Conservation (phyloP, 2,113 vertebrate genomes). For the Pteronura brasiliensis region DNA sequence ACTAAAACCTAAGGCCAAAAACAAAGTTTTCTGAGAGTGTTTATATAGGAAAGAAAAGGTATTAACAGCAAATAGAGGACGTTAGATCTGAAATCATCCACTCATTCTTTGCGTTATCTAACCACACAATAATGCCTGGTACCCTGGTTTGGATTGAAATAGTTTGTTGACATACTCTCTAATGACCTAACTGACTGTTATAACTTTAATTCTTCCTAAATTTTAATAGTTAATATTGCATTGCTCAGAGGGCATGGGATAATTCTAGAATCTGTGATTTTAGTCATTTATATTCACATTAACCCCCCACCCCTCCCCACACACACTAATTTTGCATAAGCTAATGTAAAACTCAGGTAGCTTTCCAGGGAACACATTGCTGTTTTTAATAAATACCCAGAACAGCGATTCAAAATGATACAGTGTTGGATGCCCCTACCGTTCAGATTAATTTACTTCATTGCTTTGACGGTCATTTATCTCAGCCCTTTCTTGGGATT, state of each 20-base stretch:
- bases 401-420: background rate
- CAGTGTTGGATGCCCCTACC: background rate
- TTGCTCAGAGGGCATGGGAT: background rate
- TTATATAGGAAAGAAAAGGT: background rate
- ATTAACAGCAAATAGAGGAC: background rate
- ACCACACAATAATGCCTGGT: background rate
- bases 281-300: background rate
- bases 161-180: background rate
- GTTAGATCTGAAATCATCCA: background rate
- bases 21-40: background rate
- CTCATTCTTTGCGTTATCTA: background rate
- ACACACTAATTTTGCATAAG: background rate
- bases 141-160: background rate
- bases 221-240: background rate
- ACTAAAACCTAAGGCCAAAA: background rate
- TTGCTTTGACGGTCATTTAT: slow-evolving; percentile 42
- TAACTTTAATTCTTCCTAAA: background rate
- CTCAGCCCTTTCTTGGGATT: slow-evolving; percentile 57
- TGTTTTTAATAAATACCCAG: slow-evolving; percentile 5
- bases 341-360: background rate
- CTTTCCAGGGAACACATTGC: background rate
- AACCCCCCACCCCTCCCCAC: accelerated
- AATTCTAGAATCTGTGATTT: background rate
- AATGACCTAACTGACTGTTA: background rate
- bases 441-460: slow-evolving; percentile 49